phyloP scores from a whole-genome alignment of 2,113 vertebrate species.

The Dinomys branickii region DNA sequence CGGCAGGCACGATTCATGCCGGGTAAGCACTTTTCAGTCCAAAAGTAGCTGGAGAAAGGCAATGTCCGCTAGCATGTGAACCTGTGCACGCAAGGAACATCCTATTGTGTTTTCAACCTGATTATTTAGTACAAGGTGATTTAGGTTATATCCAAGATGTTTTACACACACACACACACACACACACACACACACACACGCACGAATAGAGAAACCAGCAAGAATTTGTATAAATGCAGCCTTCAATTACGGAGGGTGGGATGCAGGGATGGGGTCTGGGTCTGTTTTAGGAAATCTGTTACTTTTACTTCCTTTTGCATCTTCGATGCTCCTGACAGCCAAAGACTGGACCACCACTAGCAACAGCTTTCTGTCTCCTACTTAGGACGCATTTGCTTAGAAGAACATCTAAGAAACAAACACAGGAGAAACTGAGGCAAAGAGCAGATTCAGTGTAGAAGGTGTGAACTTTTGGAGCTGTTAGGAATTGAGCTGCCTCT shows the following conservation, averaged over 20 bases:
- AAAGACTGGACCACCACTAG: conserved; percentile 41
- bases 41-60: neutral
- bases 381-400: neutral
- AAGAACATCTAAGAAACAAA: neutral
- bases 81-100: conserved; percentile 11
- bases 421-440: neutral
- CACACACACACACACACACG: neutral
- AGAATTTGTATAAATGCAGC: conserved; percentile 70
- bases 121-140: conserved; percentile 66
- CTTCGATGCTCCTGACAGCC: conserved; percentile 51
- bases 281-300: conserved; percentile 66
- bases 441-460: neutral
- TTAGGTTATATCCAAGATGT: conserved; percentile 74
- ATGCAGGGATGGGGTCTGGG: conserved; percentile 73
- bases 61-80: conserved; percentile 5
- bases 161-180: neutral
- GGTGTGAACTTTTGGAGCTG: neutral
- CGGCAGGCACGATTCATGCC: neutral
- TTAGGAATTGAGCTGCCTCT: neutral
- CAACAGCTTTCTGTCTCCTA: conserved; percentile 12
- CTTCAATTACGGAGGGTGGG: conserved; percentile 53
- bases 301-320: neutral
- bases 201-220: neutral
- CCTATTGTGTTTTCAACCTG: conserved; percentile 42
- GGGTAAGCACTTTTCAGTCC: neutral